Evolutionary conservation across 2,797 vertebrate species (phyloP).

Genomic region (Lagorchestes hirsutus): DNA sequence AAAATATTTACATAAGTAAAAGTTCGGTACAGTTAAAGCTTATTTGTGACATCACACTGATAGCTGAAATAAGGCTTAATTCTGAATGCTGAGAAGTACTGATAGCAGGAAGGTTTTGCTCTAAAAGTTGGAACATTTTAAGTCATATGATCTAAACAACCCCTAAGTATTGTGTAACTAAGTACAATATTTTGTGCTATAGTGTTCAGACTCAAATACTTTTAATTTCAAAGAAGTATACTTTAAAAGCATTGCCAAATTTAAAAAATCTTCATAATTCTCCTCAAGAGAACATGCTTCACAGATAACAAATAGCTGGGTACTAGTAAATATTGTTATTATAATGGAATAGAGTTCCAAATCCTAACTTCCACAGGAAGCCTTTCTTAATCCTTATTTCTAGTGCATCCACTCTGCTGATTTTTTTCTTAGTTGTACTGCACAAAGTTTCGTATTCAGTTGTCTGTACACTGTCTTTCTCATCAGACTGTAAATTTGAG

Average conservation of each 20-base stretch:
- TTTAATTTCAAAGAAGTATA: not conserved
- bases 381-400: not conserved
- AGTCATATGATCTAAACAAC: constrained; percentile 33
- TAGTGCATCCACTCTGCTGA: not conserved
- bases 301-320: constrained; percentile 28
- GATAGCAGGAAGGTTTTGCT: constrained; percentile 44
- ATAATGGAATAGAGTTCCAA: constrained; percentile 34
- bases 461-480: not conserved
- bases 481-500: not conserved
- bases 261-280: constrained; percentile 30
- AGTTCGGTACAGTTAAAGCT: constrained; percentile 32
- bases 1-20: constrained; percentile 45
- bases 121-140: constrained; percentile 18
- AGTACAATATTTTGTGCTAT: not conserved
- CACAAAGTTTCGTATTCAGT: not conserved
- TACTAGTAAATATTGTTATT: constrained; percentile 28
- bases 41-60: constrained; percentile 31
- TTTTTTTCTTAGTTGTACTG: no score
- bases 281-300: constrained; percentile 14
- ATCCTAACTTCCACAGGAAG: not conserved
- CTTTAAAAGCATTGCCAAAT: constrained; percentile 46
- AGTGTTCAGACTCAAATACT: constrained; percentile 46
- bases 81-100: constrained; percentile 36
- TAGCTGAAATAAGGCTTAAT: constrained; percentile 18
- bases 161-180: constrained; percentile 50